Percentiles rank a stretch among this genome's conserved stretches.
phyloP scores from a whole-genome alignment of 2,113 vertebrate species.

The Sorex araneus region DNA sequence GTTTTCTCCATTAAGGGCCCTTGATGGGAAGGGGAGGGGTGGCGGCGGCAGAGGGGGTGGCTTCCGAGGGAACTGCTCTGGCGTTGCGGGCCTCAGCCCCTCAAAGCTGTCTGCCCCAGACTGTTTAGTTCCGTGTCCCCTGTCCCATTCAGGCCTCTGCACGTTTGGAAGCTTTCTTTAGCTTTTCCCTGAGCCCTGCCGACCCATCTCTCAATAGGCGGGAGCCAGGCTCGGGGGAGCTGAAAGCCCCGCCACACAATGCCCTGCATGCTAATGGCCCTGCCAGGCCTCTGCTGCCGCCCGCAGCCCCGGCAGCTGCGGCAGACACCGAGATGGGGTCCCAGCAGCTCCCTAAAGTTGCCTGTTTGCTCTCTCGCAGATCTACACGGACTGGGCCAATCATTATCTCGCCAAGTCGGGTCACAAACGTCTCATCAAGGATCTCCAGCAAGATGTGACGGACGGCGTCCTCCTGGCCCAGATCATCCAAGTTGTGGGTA shows the following conservation, averaged over 20 bases:
- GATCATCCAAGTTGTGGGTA: conserved; percentile 99
- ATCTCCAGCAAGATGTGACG: conserved; percentile 97
- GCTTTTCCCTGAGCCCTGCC: conserved; percentile 87
- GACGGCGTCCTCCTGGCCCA: conserved; percentile 98
- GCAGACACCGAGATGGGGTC: neutral
- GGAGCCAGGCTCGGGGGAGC: conserved; percentile 84
- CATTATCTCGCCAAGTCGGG: conserved; percentile 98
- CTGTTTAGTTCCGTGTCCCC: conserved; percentile 86
- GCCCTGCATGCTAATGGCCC: conserved; percentile 92
- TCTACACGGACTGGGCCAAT: conserved; percentile 99
- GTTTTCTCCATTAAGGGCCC: conserved; percentile 72
- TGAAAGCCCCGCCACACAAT: conserved; percentile 90
- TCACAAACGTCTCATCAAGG: conserved; percentile 97
- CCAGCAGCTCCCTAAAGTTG: conserved; percentile 55
- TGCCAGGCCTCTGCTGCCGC: conserved; percentile 82
- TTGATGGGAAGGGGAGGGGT: conserved; percentile 50
- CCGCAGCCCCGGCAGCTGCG: conserved; percentile 45
- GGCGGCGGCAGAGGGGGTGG: neutral
- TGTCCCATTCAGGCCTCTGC: conserved; percentile 85
- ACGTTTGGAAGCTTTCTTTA: conserved; percentile 89
- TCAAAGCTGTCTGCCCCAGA: conserved; percentile 87
- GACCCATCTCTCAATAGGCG: conserved; percentile 90
- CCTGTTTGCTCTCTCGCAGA: conserved; percentile 90
- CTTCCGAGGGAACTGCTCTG: conserved; percentile 34
- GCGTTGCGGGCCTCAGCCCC: conserved; percentile 81